Percentiles rank a stretch among this genome's conserved stretches.
Conservation (phyloP, 1,140 invertebrate species). For the Gyrodactylus bullatarudis region DNA sequence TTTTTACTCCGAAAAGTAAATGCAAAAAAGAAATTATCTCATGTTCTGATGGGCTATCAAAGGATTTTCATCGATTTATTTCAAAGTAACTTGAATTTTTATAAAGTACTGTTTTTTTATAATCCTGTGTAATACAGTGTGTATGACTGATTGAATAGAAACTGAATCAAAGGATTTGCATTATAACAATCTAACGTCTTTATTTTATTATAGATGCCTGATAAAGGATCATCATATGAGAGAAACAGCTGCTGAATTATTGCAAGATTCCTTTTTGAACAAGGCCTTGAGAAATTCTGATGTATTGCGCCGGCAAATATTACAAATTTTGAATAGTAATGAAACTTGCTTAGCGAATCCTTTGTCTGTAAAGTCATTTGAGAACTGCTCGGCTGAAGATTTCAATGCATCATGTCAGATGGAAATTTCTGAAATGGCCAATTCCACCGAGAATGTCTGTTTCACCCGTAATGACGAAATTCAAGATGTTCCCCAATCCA, state of each 20-base stretch:
- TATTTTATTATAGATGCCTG: not conserved
- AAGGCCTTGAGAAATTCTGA: not conserved
- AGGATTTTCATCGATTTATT: not conserved
- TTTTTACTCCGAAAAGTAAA: not conserved
- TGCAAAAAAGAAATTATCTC: not conserved
- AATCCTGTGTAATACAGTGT: too few relatives aligned
- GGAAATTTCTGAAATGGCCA: not conserved
- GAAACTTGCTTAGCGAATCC: not conserved
- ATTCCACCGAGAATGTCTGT: not conserved
- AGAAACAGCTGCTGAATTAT: not conserved
- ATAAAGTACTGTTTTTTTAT: too few relatives aligned
- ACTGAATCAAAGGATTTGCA: too few relatives aligned
- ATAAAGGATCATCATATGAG: not conserved
- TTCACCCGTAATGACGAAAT: too few relatives aligned
- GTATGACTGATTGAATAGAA: too few relatives aligned
- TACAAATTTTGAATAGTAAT: not conserved
- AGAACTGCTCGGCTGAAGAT: not conserved
- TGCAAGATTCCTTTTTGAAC: not conserved
- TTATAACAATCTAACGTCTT: too few relatives aligned
- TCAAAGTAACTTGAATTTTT: too few relatives aligned
- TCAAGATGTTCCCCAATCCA: not conserved
- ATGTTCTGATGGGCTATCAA: not conserved
- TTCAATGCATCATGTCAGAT: not conserved
- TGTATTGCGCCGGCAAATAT: not conserved
- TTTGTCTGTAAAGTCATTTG: not conserved